A percentile compares a stretch with the other conserved stretches of the same genome.
phyloP scores from a whole-genome alignment of 2,113 vertebrate species.

The Coracopsis vasa region DNA sequence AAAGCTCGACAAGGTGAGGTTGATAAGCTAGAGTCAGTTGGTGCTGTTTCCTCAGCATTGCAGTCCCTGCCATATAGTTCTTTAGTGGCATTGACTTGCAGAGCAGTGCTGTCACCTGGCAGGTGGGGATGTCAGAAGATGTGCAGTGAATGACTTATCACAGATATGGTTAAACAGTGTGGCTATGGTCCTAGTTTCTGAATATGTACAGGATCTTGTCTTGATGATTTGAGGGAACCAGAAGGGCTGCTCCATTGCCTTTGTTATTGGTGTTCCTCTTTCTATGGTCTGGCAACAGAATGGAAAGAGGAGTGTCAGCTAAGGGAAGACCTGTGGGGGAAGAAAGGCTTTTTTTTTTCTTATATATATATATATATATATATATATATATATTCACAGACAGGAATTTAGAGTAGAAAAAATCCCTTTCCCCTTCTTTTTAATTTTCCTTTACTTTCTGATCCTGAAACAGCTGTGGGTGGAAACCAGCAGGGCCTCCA shows the following conservation, averaged over 20 bases:
- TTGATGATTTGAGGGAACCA: not conserved
- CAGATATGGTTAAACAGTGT: not conserved
- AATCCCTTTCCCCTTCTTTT: not conserved
- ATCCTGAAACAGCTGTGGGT: not conserved
- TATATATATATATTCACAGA: not conserved
- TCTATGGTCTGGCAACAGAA: not conserved
- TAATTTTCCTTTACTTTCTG: not conserved
- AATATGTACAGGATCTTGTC: not conserved
- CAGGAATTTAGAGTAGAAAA: not conserved
- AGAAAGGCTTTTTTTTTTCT: not conserved
- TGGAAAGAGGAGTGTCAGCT: not conserved
- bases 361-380: not conserved
- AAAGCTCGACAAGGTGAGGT: not conserved
- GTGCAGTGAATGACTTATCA: fast-evolving
- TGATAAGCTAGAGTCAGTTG: not conserved
- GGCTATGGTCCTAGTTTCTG: not conserved
- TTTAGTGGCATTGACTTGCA: not conserved
- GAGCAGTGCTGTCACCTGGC: not conserved
- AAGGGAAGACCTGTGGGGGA: not conserved
- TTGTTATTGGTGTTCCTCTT: not conserved
- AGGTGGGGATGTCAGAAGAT: not conserved
- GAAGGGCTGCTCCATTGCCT: not conserved
- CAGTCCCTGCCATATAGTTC: not conserved
- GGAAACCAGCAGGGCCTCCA: not conserved
- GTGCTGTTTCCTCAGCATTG: not conserved